A percentile compares a stretch with the other conserved stretches of the same genome.
Evolutionary conservation across 2,113 vertebrate genomes (phyloP).

Genomic region (Chitala chitala): DNA sequence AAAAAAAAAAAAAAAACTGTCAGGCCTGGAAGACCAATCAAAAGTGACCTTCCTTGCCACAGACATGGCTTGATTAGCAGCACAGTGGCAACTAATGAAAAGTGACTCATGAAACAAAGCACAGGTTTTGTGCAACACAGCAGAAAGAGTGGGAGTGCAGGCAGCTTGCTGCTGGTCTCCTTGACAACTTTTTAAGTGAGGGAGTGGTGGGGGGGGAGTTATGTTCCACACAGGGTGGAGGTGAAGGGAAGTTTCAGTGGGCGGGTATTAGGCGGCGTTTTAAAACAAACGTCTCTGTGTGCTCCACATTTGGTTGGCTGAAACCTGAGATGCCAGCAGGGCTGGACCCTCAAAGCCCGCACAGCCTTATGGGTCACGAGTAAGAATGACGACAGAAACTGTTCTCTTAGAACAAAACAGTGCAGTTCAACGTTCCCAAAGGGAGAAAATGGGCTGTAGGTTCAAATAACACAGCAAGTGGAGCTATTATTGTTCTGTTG

Average conservation of each 20-base stretch:
- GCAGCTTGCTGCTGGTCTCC: background rate
- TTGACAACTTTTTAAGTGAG: conserved; percentile 7
- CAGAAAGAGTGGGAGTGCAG: background rate
- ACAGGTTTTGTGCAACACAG: background rate
- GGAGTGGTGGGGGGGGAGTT: background rate
- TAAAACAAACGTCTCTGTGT: background rate
- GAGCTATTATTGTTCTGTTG: too few species aligned
- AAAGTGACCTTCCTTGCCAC: background rate
- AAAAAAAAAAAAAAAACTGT: background rate
- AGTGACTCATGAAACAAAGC: background rate
- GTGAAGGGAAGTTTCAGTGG: background rate
- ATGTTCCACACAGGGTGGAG: background rate
- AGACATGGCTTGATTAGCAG: too few species aligned
- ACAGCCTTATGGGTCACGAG: background rate
- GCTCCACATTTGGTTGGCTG: background rate
- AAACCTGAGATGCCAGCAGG: background rate
- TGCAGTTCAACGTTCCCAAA: too few species aligned
- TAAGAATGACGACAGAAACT: background rate
- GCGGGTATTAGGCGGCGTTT: background rate
- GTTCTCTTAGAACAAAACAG: too few species aligned
- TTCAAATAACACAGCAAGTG: too few species aligned
- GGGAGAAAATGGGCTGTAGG: too few species aligned
- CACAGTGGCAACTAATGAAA: too few species aligned
- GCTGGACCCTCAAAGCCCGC: background rate
- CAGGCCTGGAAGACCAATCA: background rate